A percentile compares a stretch with the other conserved stretches of the same genome.
Evolutionary conservation across 2,888 invertebrate species (phyloP).

Genomic region (Leptinotarsa juncta): DNA sequence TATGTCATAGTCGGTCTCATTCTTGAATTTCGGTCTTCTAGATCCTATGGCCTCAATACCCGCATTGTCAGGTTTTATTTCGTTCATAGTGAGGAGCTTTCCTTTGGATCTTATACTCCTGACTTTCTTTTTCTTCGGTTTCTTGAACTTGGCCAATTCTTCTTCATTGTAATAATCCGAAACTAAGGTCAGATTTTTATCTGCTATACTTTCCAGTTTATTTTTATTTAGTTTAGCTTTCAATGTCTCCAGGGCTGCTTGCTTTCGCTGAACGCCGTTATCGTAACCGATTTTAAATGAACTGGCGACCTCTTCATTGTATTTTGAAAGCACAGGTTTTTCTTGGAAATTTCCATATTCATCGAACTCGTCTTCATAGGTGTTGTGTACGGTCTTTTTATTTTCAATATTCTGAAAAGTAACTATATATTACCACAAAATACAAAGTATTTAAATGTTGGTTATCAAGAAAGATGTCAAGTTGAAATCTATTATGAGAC

Average conservation of each 20-base stretch:
- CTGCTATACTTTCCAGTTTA: slow-evolving; percentile 79
- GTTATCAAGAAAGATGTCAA: too few species aligned
- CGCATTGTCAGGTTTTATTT: slow-evolving; percentile 66
- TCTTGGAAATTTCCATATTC: slow-evolving; percentile 74
- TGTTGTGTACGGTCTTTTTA: slow-evolving; percentile 87
- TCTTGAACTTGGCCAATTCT: slow-evolving; percentile 91
- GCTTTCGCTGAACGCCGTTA: slow-evolving; percentile 69
- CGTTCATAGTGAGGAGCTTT: slow-evolving; percentile 77
- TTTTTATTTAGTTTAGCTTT: slow-evolving; percentile 74
- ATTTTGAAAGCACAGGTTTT: slow-evolving; percentile 85
- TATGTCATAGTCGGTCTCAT: slow-evolving; percentile 65
- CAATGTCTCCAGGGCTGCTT: slow-evolving; percentile 66
- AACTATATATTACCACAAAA: background rate
- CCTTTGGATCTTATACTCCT: slow-evolving; percentile 76
- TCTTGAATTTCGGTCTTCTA: slow-evolving; percentile 55
- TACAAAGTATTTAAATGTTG: too few species aligned
- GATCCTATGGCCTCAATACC: slow-evolving; percentile 57
- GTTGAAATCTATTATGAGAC: too few species aligned
- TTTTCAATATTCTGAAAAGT: slow-evolving; percentile 78
- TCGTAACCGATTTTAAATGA: slow-evolving; percentile 84
- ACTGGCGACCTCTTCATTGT: slow-evolving; percentile 83
- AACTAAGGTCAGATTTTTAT: slow-evolving; percentile 78
- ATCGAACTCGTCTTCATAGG: slow-evolving; percentile 83
- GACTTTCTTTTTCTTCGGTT: slow-evolving; percentile 83
- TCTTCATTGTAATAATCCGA: slow-evolving; percentile 89